These are phyloP conservation scores for Chirona hameri DNA, from an alignment of 2,888 invertebrate genomes.

Conservation along the genomic window DNA sequence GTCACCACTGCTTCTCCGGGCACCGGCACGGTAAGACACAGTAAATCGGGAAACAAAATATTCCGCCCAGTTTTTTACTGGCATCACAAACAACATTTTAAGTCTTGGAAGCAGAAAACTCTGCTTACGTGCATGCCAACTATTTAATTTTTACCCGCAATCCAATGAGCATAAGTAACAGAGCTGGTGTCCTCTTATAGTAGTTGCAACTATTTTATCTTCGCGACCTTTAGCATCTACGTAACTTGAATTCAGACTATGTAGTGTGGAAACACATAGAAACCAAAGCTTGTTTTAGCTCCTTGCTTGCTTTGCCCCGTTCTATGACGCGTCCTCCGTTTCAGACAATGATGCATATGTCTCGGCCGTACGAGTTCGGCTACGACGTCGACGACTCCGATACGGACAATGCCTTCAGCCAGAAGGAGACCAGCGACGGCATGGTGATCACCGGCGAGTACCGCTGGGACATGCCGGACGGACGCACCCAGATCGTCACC, in stretches of 20 bases:
- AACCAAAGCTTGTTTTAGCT: background rate
- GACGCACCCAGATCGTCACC: constrained; percentile 28
- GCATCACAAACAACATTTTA: background rate
- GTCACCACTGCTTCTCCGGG: background rate
- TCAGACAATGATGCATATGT: constrained; percentile 28
- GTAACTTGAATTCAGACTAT: background rate
- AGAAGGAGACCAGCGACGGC: constrained; percentile 30
- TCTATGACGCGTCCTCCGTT: background rate
- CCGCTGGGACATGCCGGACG: constrained; percentile 31
- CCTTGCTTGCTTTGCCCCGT: background rate
- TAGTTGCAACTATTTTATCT: background rate
- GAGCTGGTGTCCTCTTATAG: too few relatives aligned
- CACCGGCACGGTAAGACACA: background rate
- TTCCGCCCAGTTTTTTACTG: background rate
- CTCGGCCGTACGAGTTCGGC: constrained; percentile 30
- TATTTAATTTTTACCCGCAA: background rate
- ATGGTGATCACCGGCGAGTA: constrained; percentile 31
- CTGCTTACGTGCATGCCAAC: background rate
- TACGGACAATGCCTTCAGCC: constrained; percentile 26
- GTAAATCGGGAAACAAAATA: background rate
- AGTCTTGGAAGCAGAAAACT: background rate
- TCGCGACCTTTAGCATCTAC: background rate
- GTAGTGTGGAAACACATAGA: background rate
- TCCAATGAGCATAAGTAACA: background rate
- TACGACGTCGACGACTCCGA: constrained; percentile 28